phyloP scores from a whole-genome alignment of 2,113 vertebrate genomes.

The Notechis scutatus region DNA sequence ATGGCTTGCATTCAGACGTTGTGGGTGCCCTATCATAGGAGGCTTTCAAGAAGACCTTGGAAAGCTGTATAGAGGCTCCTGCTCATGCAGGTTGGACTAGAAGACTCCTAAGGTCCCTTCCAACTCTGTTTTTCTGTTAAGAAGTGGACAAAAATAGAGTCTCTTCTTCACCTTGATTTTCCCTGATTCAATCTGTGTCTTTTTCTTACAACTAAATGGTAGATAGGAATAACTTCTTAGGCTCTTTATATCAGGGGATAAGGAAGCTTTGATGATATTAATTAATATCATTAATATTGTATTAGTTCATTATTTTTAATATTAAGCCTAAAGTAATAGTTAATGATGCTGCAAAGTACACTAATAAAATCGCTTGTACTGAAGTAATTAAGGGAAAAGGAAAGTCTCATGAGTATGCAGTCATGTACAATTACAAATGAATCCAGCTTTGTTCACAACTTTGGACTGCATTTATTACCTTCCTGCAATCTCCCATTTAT shows the following conservation, averaged over 20 bases:
- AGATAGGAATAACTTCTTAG: not conserved
- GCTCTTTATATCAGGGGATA: slow-evolving; percentile 50
- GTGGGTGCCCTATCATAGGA: not conserved
- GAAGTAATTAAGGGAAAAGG: slow-evolving; percentile 65
- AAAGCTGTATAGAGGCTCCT: not conserved
- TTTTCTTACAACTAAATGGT: slow-evolving; percentile 24
- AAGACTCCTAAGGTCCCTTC: not conserved
- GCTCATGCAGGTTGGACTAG: not conserved
- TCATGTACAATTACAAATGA: slow-evolving; percentile 47
- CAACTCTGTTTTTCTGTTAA: not conserved
- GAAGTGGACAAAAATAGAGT: not conserved
- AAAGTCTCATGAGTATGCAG: slow-evolving; percentile 45
- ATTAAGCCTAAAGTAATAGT: slow-evolving; percentile 69
- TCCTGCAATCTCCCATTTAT: slow-evolving; percentile 9
- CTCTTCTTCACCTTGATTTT: not conserved
- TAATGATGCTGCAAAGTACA: slow-evolving; percentile 73
- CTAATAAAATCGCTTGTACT: slow-evolving; percentile 71
- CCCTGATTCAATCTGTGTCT: slow-evolving; percentile 8
- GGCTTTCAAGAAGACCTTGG: not conserved
- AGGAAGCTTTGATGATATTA: slow-evolving; percentile 41
- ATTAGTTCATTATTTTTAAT: slow-evolving; percentile 68
- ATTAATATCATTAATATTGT: slow-evolving; percentile 67
- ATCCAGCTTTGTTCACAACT: slow-evolving; percentile 27
- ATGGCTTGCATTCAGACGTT: not conserved
- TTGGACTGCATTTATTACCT: slow-evolving; percentile 41